Conservation (phyloP, 2,888 invertebrate species). For the Drosophila demipolita region DNA sequence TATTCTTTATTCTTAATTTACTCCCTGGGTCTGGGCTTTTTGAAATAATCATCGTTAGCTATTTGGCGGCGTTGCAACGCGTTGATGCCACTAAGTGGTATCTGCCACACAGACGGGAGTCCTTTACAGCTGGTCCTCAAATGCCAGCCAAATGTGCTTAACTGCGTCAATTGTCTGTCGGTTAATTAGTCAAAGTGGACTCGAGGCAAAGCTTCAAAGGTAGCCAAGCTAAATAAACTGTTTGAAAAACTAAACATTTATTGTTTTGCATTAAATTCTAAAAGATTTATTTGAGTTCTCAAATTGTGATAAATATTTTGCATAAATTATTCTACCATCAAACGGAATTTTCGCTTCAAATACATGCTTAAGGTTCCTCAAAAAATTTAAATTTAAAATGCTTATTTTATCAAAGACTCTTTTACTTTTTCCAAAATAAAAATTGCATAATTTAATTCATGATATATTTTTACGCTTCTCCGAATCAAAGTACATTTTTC, state of each 20-base stretch:
- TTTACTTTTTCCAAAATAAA: too few species aligned
- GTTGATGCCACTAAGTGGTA: constrained; percentile 12
- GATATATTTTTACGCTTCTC: not conserved
- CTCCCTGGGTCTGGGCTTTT: constrained; percentile 11
- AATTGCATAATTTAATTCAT: too few species aligned
- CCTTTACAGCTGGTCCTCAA: constrained; percentile 27
- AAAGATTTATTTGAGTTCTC: too few species aligned
- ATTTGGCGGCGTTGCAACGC: constrained; percentile 15
- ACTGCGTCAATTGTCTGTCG: constrained; percentile 55
- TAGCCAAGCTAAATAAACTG: not conserved
- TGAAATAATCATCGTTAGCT: constrained; percentile 45
- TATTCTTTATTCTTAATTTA: constrained; percentile 16
- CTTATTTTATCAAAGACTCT: not conserved
- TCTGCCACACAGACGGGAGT: constrained; percentile 12
- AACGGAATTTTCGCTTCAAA: not conserved
- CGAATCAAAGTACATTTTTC: not conserved
- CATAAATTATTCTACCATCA: too few species aligned
- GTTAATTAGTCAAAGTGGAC: constrained; percentile 32
- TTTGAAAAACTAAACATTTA: not conserved
- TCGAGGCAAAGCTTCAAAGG: not conserved
- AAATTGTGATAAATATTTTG: too few species aligned
- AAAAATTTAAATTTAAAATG: not conserved
- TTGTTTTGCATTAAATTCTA: not conserved
- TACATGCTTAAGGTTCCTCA: not conserved
- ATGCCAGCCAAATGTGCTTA: constrained; percentile 8